These are phyloP conservation scores for Phrixothrix hirtus DNA, from an alignment of 2,888 invertebrate genomes.

Conservation along the genomic window DNA sequence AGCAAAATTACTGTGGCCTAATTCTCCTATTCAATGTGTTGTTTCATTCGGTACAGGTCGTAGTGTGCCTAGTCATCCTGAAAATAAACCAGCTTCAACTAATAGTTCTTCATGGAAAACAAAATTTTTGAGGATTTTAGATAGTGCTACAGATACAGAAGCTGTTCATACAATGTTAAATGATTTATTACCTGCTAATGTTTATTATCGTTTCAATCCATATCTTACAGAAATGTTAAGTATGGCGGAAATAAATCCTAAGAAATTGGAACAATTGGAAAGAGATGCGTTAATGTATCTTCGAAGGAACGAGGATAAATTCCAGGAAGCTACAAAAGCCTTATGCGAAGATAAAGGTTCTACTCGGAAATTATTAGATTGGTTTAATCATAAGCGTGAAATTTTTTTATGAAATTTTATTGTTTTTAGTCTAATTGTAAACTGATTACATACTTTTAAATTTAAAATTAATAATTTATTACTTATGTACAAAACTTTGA, in stretches of 20 bases:
- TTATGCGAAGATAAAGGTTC: constrained; percentile 53
- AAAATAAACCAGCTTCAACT: constrained; percentile 43
- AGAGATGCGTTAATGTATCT: constrained; percentile 80
- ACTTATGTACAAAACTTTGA: too few relatives aligned
- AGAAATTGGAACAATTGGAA: constrained; percentile 70
- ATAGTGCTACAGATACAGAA: constrained; percentile 87
- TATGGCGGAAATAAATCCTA: constrained; percentile 79
- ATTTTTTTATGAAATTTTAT: constrained; percentile 1
- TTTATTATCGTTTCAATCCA: constrained; percentile 87
- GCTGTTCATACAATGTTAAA: constrained; percentile 79
- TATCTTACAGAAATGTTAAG: constrained; percentile 77
- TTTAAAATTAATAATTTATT: too few relatives aligned
- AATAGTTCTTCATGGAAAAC: constrained; percentile 69
- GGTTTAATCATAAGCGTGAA: constrained; percentile 55
- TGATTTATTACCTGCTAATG: constrained; percentile 72
- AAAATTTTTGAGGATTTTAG: constrained; percentile 79
- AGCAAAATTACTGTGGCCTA: constrained; percentile 80
- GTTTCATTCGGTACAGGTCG: constrained; percentile 83
- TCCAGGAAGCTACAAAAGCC: constrained; percentile 63
- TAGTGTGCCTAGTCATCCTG: constrained; percentile 54
- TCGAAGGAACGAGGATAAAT: constrained; percentile 78
- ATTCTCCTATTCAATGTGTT: constrained; percentile 72
- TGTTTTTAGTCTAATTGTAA: neutral
- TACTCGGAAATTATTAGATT: constrained; percentile 56
- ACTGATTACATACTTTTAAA: too few relatives aligned